phyloP scores from a whole-genome alignment of 2,113 vertebrate species.

The Verasper variegatus region DNA sequence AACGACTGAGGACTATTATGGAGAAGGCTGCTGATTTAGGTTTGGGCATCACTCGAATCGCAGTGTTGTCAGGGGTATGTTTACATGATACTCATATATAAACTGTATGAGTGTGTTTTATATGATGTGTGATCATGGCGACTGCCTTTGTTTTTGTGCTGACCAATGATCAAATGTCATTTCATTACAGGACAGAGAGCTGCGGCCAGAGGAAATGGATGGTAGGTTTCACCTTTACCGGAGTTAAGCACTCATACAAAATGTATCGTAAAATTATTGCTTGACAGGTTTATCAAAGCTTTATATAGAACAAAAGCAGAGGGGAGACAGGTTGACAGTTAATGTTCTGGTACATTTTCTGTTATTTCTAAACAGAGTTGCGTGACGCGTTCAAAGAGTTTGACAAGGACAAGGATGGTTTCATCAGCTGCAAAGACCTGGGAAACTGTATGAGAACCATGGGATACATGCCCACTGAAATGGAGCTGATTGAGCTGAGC shows the following conservation, averaged over 20 bases:
- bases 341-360: neutral
- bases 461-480: constrained; percentile 99
- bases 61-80: constrained; percentile 19
- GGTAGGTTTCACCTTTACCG: constrained; percentile 80
- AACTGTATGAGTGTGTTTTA: constrained; percentile 11
- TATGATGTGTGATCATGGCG: constrained; percentile 6
- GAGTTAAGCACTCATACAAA: neutral
- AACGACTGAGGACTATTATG: constrained; percentile 20
- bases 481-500: constrained; percentile 98
- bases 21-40: constrained; percentile 24
- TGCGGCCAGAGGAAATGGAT: constrained; percentile 96
- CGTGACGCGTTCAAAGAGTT: constrained; percentile 97
- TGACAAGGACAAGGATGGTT: constrained; percentile 97
- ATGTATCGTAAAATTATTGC: neutral
- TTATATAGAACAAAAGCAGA: constrained; percentile 1
- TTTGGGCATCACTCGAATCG: constrained; percentile 25
- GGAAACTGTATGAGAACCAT: constrained; percentile 99
- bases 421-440: constrained; percentile 97
- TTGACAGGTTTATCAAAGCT: neutral
- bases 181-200: constrained; percentile 91
- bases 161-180: constrained; percentile 39
- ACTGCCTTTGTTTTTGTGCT: constrained; percentile 7
- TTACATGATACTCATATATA: constrained; percentile 17
- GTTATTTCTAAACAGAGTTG: constrained; percentile 85
- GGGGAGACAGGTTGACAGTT: neutral